Percentiles rank a stretch among this genome's conserved stretches.
Conservation (phyloP, 1,140 invertebrate genomes). For the Drosophila equinoxialis region DNA sequence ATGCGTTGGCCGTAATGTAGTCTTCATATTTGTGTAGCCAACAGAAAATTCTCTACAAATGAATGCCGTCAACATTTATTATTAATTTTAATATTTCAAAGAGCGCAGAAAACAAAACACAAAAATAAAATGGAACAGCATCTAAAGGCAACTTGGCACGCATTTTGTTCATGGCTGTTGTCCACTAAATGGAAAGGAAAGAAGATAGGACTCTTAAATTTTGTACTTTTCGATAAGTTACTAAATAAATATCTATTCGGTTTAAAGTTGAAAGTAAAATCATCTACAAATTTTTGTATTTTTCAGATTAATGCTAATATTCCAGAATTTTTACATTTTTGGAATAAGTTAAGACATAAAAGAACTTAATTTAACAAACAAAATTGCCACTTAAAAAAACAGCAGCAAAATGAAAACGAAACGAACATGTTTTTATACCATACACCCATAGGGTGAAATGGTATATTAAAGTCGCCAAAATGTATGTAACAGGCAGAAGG, state of each 20-base stretch:
- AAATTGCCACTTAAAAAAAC: slow-evolving; percentile 21
- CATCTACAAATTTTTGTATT: slow-evolving; percentile 22
- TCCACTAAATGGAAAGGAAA: slow-evolving; percentile 14
- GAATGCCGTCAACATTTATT: slow-evolving; percentile 69
- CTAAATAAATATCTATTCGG: slow-evolving; percentile 49
- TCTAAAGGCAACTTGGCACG: slow-evolving; percentile 36
- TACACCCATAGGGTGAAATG: too few species aligned
- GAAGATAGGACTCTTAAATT: slow-evolving; percentile 16
- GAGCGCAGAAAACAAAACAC: slow-evolving; percentile 30
- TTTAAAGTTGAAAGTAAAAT: background rate
- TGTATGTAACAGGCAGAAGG: too few species aligned
- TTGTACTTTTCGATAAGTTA: slow-evolving; percentile 22
- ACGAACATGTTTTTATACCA: slow-evolving; percentile 17
- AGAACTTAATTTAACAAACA: slow-evolving; percentile 62
- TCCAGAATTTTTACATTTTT: background rate
- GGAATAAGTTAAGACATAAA: slow-evolving; percentile 39
- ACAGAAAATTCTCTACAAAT: slow-evolving; percentile 47
- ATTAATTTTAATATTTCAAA: slow-evolving; percentile 81
- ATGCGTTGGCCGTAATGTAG: slow-evolving; percentile 54
- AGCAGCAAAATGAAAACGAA: background rate
- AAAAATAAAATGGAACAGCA: slow-evolving; percentile 10
- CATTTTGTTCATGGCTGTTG: slow-evolving; percentile 21
- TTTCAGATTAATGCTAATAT: too few species aligned
- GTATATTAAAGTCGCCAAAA: too few species aligned
- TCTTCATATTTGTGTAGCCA: slow-evolving; percentile 53